Evolutionary conservation across 2,113 vertebrate species (phyloP).

Genomic region (Leptosomus discolor): DNA sequence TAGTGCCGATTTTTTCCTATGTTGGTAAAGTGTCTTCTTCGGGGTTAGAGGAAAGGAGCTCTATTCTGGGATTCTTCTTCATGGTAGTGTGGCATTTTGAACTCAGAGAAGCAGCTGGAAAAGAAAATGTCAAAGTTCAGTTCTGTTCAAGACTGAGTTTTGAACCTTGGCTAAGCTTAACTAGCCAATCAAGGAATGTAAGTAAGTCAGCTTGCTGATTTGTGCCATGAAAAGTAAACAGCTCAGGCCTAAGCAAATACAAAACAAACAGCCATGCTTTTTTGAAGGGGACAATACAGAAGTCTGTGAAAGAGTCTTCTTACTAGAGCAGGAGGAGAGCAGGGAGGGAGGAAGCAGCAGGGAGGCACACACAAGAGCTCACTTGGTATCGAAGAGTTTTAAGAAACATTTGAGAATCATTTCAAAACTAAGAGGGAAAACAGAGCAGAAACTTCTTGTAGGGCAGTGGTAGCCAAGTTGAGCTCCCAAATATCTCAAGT

Average conservation of each 20-base stretch:
- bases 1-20: neutral
- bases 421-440: neutral
- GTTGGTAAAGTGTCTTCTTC: neutral
- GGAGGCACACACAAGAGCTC: neutral
- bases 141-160: neutral
- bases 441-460: neutral
- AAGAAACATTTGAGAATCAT: neutral
- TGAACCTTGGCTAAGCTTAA: neutral
- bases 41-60: neutral
- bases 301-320: neutral
- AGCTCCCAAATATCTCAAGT: neutral
- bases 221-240: neutral
- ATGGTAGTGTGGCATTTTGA: neutral
- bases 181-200: neutral
- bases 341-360: neutral
- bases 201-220: neutral
- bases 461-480: conserved; percentile 3
- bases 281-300: neutral
- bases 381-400: neutral
- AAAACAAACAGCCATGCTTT: neutral
- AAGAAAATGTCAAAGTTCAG: conserved; percentile 16
- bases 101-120: neutral
- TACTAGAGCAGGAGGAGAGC: neutral
- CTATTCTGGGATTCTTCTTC: neutral
- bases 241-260: neutral